Base-by-base conservation (phyloP, 2,797 vertebrate genomes). In the Micropoecilia bifurca region DNA sequence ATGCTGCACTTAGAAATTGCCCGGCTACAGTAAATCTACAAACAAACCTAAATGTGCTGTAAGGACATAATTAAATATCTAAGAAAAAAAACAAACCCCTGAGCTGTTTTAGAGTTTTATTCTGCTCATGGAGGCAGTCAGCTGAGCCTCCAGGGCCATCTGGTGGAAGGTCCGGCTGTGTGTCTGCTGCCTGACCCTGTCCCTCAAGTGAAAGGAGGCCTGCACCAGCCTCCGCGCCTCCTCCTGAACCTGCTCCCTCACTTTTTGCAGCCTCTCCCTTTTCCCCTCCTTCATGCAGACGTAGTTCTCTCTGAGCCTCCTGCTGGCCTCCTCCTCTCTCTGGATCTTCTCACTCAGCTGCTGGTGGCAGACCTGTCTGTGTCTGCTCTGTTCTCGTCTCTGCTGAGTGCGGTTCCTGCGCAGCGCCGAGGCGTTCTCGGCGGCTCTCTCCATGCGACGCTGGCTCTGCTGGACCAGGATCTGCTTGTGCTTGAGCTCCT, bases 171-270 rank as follows among this genome's bases (percentile, higher is more conserved):
- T 92, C 3, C 92, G 86, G 5, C 85, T 78, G 71, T 74, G 53
- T 0, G 88, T 95, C 48, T 92, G 90, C 79, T 93, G 88, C 75
- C 93, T 91, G 73, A 92, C 92, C 9, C 85, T 69, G 47, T 96
- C 95, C 83, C 95, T 94, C 93, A 96, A 87, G 73, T 93, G 91
- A 76, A 93, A 95, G 74, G 95, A 96, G 75, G 95, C 93, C n/a
- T 76, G 71, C 0, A 94, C 93, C 73, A 87, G 85, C 72, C 88
- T 92, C 28, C 90, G 94, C 2, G 93, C 94, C 79, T 95, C 94
- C 88, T 95, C 92, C 43, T 91, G 91, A 1, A 89, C 80, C 63
- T 93, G 92, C 30, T 95, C 95, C 6, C 90, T 90, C 66, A 94
- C 91, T 22, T 71, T 88, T 33, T 81, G 84, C 76, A 96, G 87